Evolutionary conservation across 53 echinoderm and acorn worm genomes (phyloP), one percentile per base, ranked within the genome.

Genomic region (Crossaster papposus): DNA sequence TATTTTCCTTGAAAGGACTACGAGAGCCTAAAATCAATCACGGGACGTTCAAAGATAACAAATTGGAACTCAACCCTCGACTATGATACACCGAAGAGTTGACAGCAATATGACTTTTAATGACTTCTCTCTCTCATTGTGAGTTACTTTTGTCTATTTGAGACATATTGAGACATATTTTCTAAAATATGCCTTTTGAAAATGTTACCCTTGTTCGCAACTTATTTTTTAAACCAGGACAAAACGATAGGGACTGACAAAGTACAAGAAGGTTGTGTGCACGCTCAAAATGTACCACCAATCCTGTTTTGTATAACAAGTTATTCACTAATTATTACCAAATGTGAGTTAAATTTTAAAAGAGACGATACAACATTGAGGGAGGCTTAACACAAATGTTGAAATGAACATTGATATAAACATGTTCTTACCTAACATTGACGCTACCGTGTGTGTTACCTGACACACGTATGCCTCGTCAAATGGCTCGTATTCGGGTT

Each of bases 381-480:
- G 58, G 22, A 58, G 15, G 12, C 12, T 44, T 44, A 58, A 20
- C 58, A 58, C 1, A 1, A 20, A 58, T 17, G 3, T 18, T 15
- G 12, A 58, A 58, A 58, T 15, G 58, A 58, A 18, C 22, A 18
- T 58, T 2, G 23, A 17, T 23, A 35, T 37, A 35, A 30, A 10
- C 32, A 2, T 1, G 10, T 22, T 34, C 86, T 54, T 36, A 86
- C 86, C 86, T 86, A 86, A 36, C 76, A 86, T 86, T 6, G 86
- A 86, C 33, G 86, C 86, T 35, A 62, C 86, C 34, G 24, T 86
- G 54, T 86, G 86, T 58, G 86, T 55, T 26, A 55, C 76, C 76
- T 75, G 73, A 32, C 86, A 86, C 10, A 86, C 58, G 34, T 54
- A 86, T 15, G 32, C 86, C 55, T 86, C 86, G 26, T 86, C 86